Percentiles rank a stretch among this genome's conserved stretches.
These are phyloP conservation scores for Athalia cordata DNA, from an alignment of 2,888 invertebrate species.

Conservation along the genomic window DNA sequence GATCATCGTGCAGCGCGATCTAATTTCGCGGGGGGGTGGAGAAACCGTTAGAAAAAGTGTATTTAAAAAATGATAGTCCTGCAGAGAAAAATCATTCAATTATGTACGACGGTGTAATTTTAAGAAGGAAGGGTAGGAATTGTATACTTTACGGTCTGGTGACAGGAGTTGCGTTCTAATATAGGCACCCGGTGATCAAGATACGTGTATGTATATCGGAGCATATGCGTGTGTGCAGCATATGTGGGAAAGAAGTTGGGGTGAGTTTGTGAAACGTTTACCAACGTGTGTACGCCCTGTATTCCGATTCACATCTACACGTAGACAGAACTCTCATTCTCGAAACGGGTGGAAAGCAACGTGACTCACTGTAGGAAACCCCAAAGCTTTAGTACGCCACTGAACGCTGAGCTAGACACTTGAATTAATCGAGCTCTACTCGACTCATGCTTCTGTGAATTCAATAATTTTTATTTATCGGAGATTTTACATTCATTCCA, in stretches of 20 bases:
- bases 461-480: background rate
- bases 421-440: conserved; percentile 23
- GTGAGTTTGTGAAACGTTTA: background rate
- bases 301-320: background rate
- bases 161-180: too few species aligned
- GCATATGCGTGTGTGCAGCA: background rate
- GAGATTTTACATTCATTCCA: too few species aligned
- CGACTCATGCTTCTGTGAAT: background rate
- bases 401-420: conserved; percentile 54
- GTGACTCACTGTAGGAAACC: conserved; percentile 70
- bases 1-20: too few species aligned
- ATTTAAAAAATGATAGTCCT: too few species aligned
- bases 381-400: conserved; percentile 66
- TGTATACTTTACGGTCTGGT: too few species aligned
- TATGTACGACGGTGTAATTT: too few species aligned
- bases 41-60: too few species aligned
- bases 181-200: background rate
- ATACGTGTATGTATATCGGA: background rate
- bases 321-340: conserved; percentile 20
- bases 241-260: background rate
- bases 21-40: too few species aligned
- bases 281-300: background rate
- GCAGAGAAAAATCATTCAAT: too few species aligned
- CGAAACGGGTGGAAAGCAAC: conserved; percentile 59
- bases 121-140: too few species aligned